phyloP scores from a whole-genome alignment of 1,140 invertebrate species.

The Lepidotrigona ventralis region DNA sequence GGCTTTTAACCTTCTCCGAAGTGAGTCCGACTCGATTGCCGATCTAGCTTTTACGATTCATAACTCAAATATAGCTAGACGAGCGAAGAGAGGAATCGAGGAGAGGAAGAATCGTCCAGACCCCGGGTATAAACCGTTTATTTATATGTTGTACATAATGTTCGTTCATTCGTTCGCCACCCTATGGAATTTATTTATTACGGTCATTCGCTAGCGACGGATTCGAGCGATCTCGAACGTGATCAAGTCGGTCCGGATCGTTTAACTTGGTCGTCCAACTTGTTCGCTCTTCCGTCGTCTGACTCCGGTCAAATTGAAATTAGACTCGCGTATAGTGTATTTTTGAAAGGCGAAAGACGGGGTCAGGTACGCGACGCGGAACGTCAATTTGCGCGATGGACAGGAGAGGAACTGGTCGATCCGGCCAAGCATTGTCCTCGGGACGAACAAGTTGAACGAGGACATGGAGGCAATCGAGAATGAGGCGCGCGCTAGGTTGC shows the following conservation, averaged over 20 bases:
- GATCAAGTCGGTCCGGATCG: constrained; percentile 14
- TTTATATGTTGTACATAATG: constrained; percentile 77
- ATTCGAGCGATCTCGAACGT: constrained; percentile 8
- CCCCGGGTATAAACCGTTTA: constrained; percentile 77
- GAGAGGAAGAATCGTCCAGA: constrained; percentile 65
- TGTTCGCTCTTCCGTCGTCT: not conserved
- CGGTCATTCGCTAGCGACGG: constrained; percentile 27
- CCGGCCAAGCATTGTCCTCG: constrained; percentile 46
- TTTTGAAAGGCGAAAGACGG: not conserved
- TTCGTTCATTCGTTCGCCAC: constrained; percentile 56
- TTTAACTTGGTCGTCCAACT: not conserved
- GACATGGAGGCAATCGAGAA: constrained; percentile 16
- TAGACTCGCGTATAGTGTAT: no score
- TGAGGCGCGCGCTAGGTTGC: constrained; percentile 45
- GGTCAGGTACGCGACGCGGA: not conserved
- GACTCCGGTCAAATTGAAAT: not conserved
- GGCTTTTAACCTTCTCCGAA: constrained; percentile 62
- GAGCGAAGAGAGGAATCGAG: constrained; percentile 53
- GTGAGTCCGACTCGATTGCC: constrained; percentile 68
- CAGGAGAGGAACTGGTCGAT: not conserved
- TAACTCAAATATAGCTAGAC: constrained; percentile 71
- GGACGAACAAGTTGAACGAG: constrained; percentile 40
- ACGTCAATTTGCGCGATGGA: constrained; percentile 5
- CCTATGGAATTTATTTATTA: constrained; percentile 71
- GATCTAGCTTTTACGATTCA: constrained; percentile 78